A percentile compares a stretch with the other conserved stretches of the same genome.
These are phyloP conservation scores for Vidua chalybeata DNA, from an alignment of 2,113 vertebrate species.

Conservation along the genomic window DNA sequence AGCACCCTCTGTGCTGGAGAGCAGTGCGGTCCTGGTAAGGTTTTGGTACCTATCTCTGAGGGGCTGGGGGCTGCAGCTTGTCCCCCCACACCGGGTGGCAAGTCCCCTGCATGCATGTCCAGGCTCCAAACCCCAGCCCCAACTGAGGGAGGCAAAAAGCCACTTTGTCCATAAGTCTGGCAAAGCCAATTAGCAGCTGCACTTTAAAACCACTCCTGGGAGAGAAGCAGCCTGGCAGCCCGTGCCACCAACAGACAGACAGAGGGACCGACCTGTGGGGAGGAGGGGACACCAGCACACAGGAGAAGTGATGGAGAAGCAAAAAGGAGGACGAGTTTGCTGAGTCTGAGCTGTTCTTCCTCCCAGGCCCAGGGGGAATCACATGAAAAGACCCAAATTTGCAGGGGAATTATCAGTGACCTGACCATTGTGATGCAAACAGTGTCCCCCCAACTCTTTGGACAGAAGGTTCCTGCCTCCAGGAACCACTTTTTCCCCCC, in stretches of 20 bases:
- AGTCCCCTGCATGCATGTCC: neutral
- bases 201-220: slow-evolving; percentile 75
- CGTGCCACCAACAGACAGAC: accelerated
- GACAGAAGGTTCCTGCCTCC: neutral
- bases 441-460: accelerated
- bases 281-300: neutral
- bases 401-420: neutral
- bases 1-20: neutral
- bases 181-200: slow-evolving; percentile 92
- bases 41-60: accelerated
- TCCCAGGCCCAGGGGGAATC: accelerated
- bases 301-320: neutral
- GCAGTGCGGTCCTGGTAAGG: accelerated
- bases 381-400: neutral
- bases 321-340: neutral
- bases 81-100: accelerated
- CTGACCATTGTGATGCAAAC: neutral
- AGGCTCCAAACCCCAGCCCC: slow-evolving; percentile 22
- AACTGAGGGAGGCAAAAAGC: slow-evolving; percentile 81
- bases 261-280: neutral
- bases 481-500: accelerated
- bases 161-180: slow-evolving; percentile 84
- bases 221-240: neutral
- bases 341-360: neutral
- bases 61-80: neutral